These are phyloP conservation scores for Schizotus pectinicornis DNA, from an alignment of 2,888 invertebrate species.

Conservation along the genomic window DNA sequence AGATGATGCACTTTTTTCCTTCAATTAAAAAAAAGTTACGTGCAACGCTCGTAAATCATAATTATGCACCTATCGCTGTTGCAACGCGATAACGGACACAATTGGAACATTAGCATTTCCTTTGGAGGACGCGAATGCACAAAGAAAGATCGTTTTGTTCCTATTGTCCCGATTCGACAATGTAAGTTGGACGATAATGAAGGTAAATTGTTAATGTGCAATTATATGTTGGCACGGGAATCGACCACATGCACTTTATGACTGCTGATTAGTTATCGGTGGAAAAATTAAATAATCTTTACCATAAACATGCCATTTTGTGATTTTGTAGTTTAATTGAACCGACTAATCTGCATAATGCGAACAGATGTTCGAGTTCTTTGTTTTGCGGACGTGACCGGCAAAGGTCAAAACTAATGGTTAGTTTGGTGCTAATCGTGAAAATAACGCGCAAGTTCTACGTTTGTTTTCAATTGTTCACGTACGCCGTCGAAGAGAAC, in stretches of 20 bases:
- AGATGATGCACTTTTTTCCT: slow-evolving; percentile 14
- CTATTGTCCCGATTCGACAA: too few species aligned
- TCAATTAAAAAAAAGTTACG: slow-evolving; percentile 1
- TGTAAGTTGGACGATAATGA: too few species aligned
- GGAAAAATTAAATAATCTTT: slow-evolving; percentile 5
- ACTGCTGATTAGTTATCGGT: not conserved
- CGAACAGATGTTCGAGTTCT: slow-evolving; percentile 15
- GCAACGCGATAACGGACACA: too few species aligned
- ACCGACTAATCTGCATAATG: slow-evolving; percentile 9
- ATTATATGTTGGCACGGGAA: too few species aligned
- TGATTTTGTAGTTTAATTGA: slow-evolving; percentile 7
- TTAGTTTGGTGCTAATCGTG: slow-evolving; percentile 7
- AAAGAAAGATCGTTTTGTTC: too few species aligned
- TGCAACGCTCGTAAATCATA: not conserved
- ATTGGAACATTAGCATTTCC: too few species aligned
- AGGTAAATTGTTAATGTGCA: too few species aligned
- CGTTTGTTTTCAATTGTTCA: not conserved
- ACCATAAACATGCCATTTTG: slow-evolving; percentile 8
- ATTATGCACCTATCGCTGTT: too few species aligned
- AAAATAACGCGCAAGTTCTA: slow-evolving; percentile 1
- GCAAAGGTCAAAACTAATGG: slow-evolving; percentile 20
- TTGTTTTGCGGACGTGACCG: slow-evolving; percentile 18
- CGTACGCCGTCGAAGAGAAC: too few species aligned
- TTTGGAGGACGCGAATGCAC: too few species aligned
- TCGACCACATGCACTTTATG: too few species aligned